These are phyloP conservation scores for Lingula anatina DNA, from an alignment of 2,888 invertebrate genomes.

Conservation along the genomic window DNA sequence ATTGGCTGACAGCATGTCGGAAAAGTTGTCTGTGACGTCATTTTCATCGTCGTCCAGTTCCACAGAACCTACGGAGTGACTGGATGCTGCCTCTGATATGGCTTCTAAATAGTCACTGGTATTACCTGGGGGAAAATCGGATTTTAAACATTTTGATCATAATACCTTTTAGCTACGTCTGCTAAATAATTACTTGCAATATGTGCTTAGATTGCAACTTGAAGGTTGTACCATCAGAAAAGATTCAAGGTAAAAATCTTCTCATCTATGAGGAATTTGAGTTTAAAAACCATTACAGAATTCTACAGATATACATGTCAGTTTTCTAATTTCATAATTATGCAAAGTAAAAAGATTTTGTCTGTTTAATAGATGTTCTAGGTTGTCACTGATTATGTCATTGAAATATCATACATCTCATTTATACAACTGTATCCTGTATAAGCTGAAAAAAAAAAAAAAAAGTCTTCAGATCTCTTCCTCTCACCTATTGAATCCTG, in stretches of 20 bases:
- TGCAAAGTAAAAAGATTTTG: too few species aligned
- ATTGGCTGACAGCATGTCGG: conserved; percentile 95
- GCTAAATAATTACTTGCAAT: too few species aligned
- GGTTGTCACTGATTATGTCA: too few species aligned
- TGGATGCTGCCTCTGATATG: conserved; percentile 91
- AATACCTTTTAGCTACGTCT: neutral
- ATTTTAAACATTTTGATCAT: neutral
- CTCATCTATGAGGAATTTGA: too few species aligned
- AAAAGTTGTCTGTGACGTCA: conserved; percentile 72
- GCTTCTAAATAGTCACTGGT: conserved; percentile 91
- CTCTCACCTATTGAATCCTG: conserved; percentile 65
- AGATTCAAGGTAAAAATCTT: too few species aligned
- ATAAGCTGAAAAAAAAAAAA: neutral
- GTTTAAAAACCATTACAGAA: too few species aligned
- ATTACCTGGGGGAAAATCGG: conserved; percentile 58
- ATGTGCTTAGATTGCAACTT: too few species aligned
- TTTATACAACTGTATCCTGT: neutral
- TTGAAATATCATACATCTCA: too few species aligned
- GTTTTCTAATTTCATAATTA: too few species aligned
- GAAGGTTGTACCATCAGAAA: too few species aligned
- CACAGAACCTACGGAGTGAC: conserved; percentile 85
- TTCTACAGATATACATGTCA: too few species aligned
- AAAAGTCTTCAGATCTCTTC: neutral
- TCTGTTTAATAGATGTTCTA: too few species aligned
- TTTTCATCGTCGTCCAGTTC: conserved; percentile 69